Base-by-base conservation (phyloP, 2,113 vertebrate genomes). In the Esox niger region DNA sequence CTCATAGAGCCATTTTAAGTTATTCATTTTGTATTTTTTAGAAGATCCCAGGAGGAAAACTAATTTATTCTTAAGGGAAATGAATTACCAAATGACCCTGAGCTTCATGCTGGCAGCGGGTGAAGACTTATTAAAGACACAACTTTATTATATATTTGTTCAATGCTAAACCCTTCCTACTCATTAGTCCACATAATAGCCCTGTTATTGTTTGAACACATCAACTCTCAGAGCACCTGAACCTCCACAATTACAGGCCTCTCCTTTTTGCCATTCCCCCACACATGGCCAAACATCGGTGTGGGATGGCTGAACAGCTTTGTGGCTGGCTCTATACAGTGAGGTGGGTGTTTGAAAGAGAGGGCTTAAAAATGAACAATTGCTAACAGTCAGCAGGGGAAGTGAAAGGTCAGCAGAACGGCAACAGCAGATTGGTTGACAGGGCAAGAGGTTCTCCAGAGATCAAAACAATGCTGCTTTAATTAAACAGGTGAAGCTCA, bases 11-110 rank as follows among this genome's bases (percentile, higher is more conserved):
- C 62, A 68, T 55, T 29, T 59, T 3, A 31, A 30, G 57, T 59
- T 59, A 29, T 73, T 52, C 21, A 49, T 70, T 47, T 64, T 85
- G 67, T 83, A 85, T 83, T 78, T 85, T 85, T 82, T 68, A 84
- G 79, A 13, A 63, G 59, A 49, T 7, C 25, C 77, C 58, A 62
- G 35, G 55, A 70, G 26, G 56, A 13, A 6, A 57, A 38, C 3
- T 5, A 4, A 17, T 20, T 59, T n/a, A 1, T 59, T 59, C 29
- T 59, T 31, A 6, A 59, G 31, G 26, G 30, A 29, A 15, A 31
- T 59, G 74, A 70, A 82, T 68, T 61, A 59, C 32, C 67, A 27
- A 68, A 70, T 64, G 65, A 58, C 35, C 23, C 71, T 54, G 27
- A 27, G 61, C 49, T 60, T 2, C 21, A 26, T 21, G 79, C 61